Percentiles rank a stretch among this genome's conserved stretches.
phyloP scores from a whole-genome alignment of 2,113 vertebrate genomes.

The Haemorhous mexicanus region DNA sequence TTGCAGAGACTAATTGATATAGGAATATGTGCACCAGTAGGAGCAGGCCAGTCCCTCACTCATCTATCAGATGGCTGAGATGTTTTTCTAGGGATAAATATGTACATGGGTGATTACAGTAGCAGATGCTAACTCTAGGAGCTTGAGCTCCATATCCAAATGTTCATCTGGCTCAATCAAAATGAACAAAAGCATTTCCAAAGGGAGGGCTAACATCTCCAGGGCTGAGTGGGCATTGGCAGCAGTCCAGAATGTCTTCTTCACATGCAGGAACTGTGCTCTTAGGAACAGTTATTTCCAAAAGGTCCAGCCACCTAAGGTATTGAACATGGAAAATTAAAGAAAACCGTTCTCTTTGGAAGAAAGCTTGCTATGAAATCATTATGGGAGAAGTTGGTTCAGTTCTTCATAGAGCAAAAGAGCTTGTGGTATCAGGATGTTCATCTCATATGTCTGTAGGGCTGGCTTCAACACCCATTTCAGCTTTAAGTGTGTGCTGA shows the following conservation, averaged over 20 bases:
- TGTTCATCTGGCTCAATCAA: slow-evolving; percentile 10
- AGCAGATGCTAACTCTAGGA: slow-evolving; percentile 45
- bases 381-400: not conserved
- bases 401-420: not conserved
- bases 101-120: not conserved
- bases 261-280: not conserved
- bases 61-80: slow-evolving; percentile 20
- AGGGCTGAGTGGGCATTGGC: not conserved
- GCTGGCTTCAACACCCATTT: not conserved
- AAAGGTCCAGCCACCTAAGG: not conserved
- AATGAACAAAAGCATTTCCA: not conserved
- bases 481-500: not conserved
- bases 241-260: not conserved
- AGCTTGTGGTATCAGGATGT: not conserved
- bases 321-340: not conserved
- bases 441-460: not conserved
- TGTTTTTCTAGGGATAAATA: slow-evolving; percentile 38
- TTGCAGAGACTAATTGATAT: not conserved
- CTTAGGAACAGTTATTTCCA: not conserved
- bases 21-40: not conserved
- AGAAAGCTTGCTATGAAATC: not conserved
- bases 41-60: slow-evolving; percentile 1
- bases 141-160: not conserved
- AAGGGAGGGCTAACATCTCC: not conserved
- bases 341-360: not conserved